Evolutionary conservation across 2,113 vertebrate species (phyloP), one percentile per base, ranked within the genome.

Genomic region (Callorhinus ursinus): DNA sequence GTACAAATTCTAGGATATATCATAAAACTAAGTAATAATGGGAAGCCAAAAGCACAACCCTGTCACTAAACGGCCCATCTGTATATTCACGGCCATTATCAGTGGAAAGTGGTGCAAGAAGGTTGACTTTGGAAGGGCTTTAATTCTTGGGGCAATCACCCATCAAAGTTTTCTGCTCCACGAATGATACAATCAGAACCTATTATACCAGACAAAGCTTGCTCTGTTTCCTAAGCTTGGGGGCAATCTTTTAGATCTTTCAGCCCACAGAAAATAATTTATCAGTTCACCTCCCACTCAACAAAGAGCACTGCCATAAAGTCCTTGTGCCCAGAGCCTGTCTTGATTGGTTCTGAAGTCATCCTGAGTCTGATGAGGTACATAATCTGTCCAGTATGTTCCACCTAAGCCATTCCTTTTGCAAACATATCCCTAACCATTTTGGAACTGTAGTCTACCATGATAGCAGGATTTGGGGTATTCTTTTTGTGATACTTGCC

Each of bases 161-260:
- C 67, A 83, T 80, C 87, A 65, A 51, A 76, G 1, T 77, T 92
- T 81, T 95, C 79, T 82, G 53, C 59, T 97, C 80, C 57, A 69
- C 53, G 19, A 95, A 42, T 49, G 90, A 96, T 95, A 88, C 5
- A 85, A 67, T 96, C 92, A 88, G 76, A 98, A 81, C 10, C 80
- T 93, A 46, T 55, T 96, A 81, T 9, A 49, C n/a, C 21, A 97
- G 84, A 98, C 87, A 90, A 77, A 96, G 71, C 88, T 88, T 90
- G 67, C 46, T 97, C 51, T 96, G 77, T 97, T 92, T 96, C 95
- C 92, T 85, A 94, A 96, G 61, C 90, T 90, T 90, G 57, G 76
- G 61, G 97, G 83, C 84, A 97, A 90, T 94, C 51, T 95, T 92
- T 95, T 65, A 79, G 1, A 90, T 94, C 51, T 96, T 92, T 94